Percentiles rank a stretch among this genome's conserved stretches.
Conservation (phyloP, 1,140 invertebrate species). For the Heliconius himera region DNA sequence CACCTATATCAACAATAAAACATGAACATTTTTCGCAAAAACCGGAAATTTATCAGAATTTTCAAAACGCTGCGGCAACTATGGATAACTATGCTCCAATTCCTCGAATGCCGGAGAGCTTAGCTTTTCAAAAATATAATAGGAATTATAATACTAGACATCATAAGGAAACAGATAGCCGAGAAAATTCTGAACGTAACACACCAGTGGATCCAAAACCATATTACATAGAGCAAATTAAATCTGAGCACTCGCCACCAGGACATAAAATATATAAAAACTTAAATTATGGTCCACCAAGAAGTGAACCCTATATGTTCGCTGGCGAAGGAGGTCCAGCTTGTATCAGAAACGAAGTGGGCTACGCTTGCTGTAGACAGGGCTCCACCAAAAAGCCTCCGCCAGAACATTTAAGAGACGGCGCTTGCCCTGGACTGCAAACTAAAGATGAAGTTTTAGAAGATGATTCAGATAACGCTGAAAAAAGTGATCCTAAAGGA, state of each 20-base stretch:
- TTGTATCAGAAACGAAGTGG: slow-evolving; percentile 82
- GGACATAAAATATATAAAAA: slow-evolving; percentile 81
- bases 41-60: slow-evolving; percentile 56
- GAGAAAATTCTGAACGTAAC: slow-evolving; percentile 46
- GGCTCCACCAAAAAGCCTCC: slow-evolving; percentile 87
- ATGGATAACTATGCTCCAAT: slow-evolving; percentile 57
- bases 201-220: slow-evolving; percentile 58
- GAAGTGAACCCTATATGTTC: slow-evolving; percentile 82
- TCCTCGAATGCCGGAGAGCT: slow-evolving; percentile 63
- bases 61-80: slow-evolving; percentile 57
- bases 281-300: slow-evolving; percentile 66
- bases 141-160: slow-evolving; percentile 58
- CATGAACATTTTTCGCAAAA: slow-evolving; percentile 74
- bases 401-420: slow-evolving; percentile 87
- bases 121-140: slow-evolving; percentile 73
- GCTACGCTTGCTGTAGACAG: slow-evolving; percentile 87
- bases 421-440: slow-evolving; percentile 86
- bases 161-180: slow-evolving; percentile 51
- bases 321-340: slow-evolving; percentile 86
- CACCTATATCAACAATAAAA: slow-evolving; percentile 81
- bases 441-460: slow-evolving; percentile 87
- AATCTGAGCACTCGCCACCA: slow-evolving; percentile 80
- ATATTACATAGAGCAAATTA: slow-evolving; percentile 80
- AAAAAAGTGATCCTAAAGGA: slow-evolving; percentile 68
- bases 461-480: slow-evolving; percentile 73